Evolutionary conservation across 2,797 vertebrate species (phyloP).

Genomic region (Micrastur ruficollis): DNA sequence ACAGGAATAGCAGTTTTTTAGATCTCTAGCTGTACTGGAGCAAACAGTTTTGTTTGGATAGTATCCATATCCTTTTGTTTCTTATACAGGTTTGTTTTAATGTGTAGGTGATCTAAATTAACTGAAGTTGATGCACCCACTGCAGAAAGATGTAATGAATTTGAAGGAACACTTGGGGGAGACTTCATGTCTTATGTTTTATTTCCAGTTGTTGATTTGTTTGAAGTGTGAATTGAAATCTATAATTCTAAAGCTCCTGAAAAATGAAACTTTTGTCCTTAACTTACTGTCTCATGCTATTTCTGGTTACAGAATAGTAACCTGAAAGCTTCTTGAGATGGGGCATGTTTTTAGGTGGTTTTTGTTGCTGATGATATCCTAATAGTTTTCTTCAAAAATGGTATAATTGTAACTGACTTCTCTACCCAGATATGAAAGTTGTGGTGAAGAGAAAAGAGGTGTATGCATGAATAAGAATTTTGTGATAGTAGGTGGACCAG

Average conservation of each 20-base stretch:
- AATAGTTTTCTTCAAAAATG: not conserved
- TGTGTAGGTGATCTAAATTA: not conserved
- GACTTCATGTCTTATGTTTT: conserved; percentile 36
- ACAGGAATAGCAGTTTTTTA: not conserved
- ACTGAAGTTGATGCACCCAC: not conserved
- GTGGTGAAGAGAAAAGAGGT: not conserved
- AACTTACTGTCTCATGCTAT: not conserved
- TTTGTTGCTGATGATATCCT: not conserved
- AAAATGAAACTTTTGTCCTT: not conserved
- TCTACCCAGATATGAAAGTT: not conserved
- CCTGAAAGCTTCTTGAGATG: not conserved
- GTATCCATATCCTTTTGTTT: not conserved
- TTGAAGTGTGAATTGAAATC: not conserved
- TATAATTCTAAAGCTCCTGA: not conserved
- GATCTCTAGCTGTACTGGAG: not conserved
- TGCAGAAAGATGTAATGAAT: conserved; percentile 39
- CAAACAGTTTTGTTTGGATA: not conserved
- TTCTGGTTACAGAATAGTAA: not conserved
- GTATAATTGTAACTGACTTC: not conserved
- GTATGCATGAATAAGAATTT: not conserved
- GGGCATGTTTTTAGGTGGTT: not conserved
- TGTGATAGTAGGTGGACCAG: not conserved
- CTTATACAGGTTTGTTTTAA: not conserved
- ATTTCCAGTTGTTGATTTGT: not conserved
- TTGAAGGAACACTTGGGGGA: conserved; percentile 55